Conservation (phyloP, 64 coral and sea anemone genomes). For the Acropora tenuis region DNA sequence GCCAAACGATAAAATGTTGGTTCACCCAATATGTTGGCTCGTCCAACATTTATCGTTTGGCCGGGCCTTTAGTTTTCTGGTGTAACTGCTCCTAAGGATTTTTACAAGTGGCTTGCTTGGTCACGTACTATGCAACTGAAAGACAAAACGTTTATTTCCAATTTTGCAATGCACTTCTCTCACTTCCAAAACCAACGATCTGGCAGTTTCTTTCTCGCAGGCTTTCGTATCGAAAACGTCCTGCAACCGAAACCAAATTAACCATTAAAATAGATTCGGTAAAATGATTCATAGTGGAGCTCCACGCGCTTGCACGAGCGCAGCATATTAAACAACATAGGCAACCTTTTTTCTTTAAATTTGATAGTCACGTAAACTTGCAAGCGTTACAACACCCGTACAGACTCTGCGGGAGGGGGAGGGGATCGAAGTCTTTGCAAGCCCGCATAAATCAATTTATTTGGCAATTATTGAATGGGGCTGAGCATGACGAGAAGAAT, state of each 20-base stretch:
- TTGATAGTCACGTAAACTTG: too few species aligned
- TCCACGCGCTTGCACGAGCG: background rate
- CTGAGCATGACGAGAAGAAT: too few species aligned
- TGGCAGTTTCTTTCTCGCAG: conserved; percentile 1
- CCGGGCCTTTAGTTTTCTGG: background rate
- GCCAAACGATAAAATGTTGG: too few species aligned
- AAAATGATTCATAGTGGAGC: background rate
- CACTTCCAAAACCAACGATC: conserved; percentile 4
- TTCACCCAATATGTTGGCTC: too few species aligned
- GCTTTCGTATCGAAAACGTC: background rate
- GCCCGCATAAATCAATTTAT: background rate
- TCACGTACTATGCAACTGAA: background rate
- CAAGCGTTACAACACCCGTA: too few species aligned
- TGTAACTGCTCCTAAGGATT: background rate
- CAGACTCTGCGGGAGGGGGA: too few species aligned
- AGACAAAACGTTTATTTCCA: background rate
- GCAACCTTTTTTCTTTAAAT: too few species aligned
- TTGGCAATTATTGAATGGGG: too few species aligned
- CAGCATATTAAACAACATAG: too few species aligned
- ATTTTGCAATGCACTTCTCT: background rate
- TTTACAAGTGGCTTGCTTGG: conserved; percentile 3
- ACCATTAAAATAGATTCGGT: too few species aligned
- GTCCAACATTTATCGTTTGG: too few species aligned
- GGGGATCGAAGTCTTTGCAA: background rate
- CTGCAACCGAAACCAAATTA: background rate